Percentiles rank a stretch among this genome's conserved stretches.
Conservation (phyloP, 1,140 invertebrate species). For the Adelges cooleyi region DNA sequence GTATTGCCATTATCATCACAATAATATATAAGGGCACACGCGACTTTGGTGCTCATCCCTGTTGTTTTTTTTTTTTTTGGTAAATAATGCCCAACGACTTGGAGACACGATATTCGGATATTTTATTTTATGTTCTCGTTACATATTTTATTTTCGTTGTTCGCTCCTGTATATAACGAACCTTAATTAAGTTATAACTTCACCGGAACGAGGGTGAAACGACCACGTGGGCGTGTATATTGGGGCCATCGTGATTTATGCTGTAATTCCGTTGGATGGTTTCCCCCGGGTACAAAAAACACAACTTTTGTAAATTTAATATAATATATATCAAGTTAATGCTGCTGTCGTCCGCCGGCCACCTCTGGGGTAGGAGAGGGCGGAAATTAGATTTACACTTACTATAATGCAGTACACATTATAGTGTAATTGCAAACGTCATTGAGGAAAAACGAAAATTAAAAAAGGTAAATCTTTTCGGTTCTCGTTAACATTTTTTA, state of each 20-base stretch:
- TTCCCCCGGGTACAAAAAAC: background rate
- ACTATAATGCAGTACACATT: background rate
- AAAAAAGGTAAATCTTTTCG: conserved; percentile 14
- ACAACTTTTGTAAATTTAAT: background rate
- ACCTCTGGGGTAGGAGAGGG: background rate
- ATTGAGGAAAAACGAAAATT: background rate
- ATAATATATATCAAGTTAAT: conserved; percentile 17
- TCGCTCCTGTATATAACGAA: background rate
- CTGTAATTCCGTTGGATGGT: conserved; percentile 14
- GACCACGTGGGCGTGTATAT: conserved; percentile 11
- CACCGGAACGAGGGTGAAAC: background rate
- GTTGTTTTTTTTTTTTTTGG: background rate
- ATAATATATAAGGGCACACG: too few species aligned
- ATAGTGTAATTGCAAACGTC: conserved; percentile 4
- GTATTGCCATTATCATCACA: too few species aligned
- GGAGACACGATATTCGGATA: background rate
- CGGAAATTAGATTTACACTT: conserved; percentile 7
- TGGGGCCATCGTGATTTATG: conserved; percentile 16
- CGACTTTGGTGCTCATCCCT: background rate
- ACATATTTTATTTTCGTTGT: background rate
- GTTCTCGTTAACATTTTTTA: background rate
- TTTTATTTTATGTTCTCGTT: background rate
- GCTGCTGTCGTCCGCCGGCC: background rate
- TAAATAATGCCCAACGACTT: background rate
- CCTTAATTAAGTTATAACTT: conserved; percentile 26